Conservation (phyloP, 2,888 invertebrate species). For the Lingula anatina region DNA sequence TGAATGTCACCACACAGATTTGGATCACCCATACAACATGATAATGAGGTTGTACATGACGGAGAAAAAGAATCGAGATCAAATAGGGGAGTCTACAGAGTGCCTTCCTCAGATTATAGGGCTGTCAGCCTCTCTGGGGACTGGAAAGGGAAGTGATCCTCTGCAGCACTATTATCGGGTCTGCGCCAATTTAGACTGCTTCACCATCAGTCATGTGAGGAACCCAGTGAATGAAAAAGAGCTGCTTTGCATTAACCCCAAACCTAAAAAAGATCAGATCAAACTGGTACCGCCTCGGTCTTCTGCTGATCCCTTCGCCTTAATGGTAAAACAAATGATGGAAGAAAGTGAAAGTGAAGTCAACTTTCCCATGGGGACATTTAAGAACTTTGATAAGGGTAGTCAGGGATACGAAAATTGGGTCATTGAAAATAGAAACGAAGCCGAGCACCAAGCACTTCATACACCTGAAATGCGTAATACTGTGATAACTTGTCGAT, state of each 20-base stretch:
- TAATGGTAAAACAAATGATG: background rate
- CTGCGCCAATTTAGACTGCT: background rate
- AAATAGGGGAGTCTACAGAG: background rate
- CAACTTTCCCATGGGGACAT: background rate
- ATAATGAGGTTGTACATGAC: conserved; percentile 8
- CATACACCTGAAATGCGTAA: too few species aligned
- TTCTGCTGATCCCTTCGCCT: background rate
- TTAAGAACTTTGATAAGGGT: background rate
- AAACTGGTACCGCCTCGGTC: background rate
- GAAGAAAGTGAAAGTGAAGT: background rate
- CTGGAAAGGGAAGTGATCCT: background rate
- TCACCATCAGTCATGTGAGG: background rate
- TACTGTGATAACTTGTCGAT: background rate
- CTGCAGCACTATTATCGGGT: background rate
- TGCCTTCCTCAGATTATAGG: background rate
- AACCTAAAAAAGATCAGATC: background rate
- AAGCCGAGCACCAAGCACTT: background rate
- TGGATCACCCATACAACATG: conserved; percentile 11
- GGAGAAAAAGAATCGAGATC: background rate
- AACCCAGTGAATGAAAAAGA: background rate
- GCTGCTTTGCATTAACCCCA: background rate
- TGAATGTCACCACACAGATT: conserved; percentile 14
- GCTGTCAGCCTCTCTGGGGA: background rate
- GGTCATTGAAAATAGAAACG: background rate
- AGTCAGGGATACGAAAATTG: background rate